These are phyloP conservation scores for Chiloscyllium plagiosum DNA, from an alignment of 2,113 vertebrate genomes.

Conservation along the genomic window DNA sequence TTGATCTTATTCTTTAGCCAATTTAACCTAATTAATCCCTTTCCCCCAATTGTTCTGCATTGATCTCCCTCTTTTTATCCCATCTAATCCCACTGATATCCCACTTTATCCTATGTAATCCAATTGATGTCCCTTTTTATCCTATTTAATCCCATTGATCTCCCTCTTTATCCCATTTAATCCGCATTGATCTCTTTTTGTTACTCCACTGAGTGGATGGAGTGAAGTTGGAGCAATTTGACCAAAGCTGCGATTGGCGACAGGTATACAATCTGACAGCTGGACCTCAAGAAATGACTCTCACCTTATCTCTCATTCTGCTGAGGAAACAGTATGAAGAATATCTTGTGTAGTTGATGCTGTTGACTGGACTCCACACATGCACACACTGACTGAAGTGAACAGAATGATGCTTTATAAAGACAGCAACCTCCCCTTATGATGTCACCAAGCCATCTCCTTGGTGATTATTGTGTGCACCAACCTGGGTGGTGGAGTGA, in stretches of 20 bases:
- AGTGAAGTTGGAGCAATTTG: neutral
- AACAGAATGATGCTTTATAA: neutral
- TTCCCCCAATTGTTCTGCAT: no score
- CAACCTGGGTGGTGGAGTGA: neutral
- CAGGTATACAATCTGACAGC: neutral
- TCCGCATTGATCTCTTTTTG: neutral
- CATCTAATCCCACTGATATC: no score
- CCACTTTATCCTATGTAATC: no score
- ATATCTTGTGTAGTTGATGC: neutral
- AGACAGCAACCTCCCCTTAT: neutral
- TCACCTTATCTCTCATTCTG: neutral
- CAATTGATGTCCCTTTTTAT: no score
- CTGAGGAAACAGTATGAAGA: neutral
- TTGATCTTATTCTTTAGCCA: no score
- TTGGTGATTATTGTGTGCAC: neutral
- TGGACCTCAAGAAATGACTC: neutral
- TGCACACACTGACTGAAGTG: neutral
- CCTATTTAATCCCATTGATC: no score
- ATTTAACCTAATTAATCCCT: no score
- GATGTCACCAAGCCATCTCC: neutral
- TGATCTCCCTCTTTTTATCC: no score
- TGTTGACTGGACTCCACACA: neutral
- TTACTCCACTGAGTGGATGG: neutral
- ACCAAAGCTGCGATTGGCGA: neutral
- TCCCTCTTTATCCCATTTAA: neutral